A percentile compares a stretch with the other conserved stretches of the same genome.
These are phyloP conservation scores for Stomatorhinus ivindoensis DNA, from an alignment of 2,113 vertebrate genomes.

Conservation along the genomic window DNA sequence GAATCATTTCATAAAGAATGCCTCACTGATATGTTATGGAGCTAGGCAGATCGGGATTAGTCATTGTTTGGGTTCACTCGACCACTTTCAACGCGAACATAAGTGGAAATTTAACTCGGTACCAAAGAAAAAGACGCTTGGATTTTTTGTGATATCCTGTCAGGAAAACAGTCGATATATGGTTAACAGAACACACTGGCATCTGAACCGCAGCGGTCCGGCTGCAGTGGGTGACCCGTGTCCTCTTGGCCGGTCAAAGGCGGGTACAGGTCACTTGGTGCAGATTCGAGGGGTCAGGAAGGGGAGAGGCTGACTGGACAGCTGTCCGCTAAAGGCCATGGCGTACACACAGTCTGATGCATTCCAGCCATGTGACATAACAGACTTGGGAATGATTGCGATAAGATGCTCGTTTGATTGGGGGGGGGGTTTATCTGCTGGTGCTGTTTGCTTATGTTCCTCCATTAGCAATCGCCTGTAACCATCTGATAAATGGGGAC, in stretches of 20 bases:
- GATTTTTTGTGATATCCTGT: neutral
- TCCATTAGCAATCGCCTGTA: neutral
- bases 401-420: conserved; percentile 67
- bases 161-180: conserved; percentile 42
- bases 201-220: neutral
- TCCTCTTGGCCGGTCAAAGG: neutral
- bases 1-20: conserved; percentile 45
- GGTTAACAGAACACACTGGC: neutral
- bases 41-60: conserved; percentile 38
- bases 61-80: conserved; percentile 41
- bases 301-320: neutral
- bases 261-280: conserved; percentile 36
- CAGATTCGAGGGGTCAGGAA: neutral
- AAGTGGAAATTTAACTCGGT: conserved; percentile 29
- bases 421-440: conserved; percentile 31
- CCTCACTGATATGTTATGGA: conserved; percentile 55
- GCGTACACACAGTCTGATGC: conserved; percentile 36
- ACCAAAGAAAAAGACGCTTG: neutral
- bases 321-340: conserved; percentile 45
- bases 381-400: conserved; percentile 46
- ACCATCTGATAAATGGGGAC: conserved; percentile 19
- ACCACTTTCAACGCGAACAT: conserved; percentile 46
- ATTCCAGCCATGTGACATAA: conserved; percentile 47
- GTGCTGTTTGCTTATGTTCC: neutral
- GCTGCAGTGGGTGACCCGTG: neutral